Evolutionary conservation across 2,888 invertebrate species (phyloP), one percentile per base, ranked within the genome.

Genomic region (Euzetes globulus): DNA sequence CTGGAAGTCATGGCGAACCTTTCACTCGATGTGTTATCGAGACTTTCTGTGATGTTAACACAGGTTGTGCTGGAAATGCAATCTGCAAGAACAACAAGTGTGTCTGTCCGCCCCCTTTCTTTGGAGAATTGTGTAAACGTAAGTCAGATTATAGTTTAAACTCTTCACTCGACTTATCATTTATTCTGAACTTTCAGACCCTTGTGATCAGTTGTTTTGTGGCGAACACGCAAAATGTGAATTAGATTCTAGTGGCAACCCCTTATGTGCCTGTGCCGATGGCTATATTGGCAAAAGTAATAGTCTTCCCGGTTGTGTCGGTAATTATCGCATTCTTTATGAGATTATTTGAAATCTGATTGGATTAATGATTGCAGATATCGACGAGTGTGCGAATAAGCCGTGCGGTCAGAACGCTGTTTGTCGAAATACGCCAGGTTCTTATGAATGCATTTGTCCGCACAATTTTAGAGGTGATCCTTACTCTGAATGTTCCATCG

Each of bases 81-180:
- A 85, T 92, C 78, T 94, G 94, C 81, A 91, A 92, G 81, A 87
- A 88, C 77, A 88, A 88, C 76, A 87, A 90, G 80, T 94, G 94
- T 81, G 82, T 92, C 50, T 94, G 94, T 80, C 94, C 93, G 2
- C 92, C 92, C 80, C 94, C 94, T 0, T 94, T 94, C 81, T 86
- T 92, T 79, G 94, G 94, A 79, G 91, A 92, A 80, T 92, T 93
- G 81, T 94, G 94, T 80, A 88, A 93, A 83, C 94, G 91, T 91
- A 87, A 88, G 90, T 80, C 63, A 1, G 17, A 17, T 60, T 27
- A n/a, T 60, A 15, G 7, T 1, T 33, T 17, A 9, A 15, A 27
- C 63, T 37, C 19, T 17, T 52, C 17, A n/a, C 25, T 76, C 4
- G 15, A 4, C 9, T 13, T n/a, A n/a, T 29, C 50, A 29, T 50